These are phyloP conservation scores for Epistrophe grossulariae DNA, from an alignment of 2,888 invertebrate species.

Conservation along the genomic window DNA sequence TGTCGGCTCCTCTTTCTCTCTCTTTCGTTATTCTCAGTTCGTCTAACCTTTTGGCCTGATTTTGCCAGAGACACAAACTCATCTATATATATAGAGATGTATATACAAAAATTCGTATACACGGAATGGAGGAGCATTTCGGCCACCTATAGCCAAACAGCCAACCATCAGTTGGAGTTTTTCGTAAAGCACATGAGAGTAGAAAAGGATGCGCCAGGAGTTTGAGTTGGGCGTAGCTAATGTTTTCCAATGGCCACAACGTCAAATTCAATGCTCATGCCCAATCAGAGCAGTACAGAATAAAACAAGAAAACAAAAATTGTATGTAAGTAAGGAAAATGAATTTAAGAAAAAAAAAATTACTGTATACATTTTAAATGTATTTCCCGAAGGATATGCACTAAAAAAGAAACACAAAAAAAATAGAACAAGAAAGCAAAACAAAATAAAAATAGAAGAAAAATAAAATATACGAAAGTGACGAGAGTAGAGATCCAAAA, in stretches of 20 bases:
- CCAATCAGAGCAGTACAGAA: conserved; percentile 76
- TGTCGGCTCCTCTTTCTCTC: conserved; percentile 56
- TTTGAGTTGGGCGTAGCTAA: conserved; percentile 77
- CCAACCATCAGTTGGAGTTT: conserved; percentile 61
- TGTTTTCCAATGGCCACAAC: conserved; percentile 79
- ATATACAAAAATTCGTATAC: conserved; percentile 1
- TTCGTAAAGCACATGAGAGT: conserved; percentile 70
- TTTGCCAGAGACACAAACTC: conserved; percentile 41
- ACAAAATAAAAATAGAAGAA: conserved; percentile 33
- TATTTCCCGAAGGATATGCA: conserved; percentile 69
- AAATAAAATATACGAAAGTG: conserved; percentile 41
- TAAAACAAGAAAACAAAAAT: conserved; percentile 53
- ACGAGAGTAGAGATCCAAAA: conserved; percentile 21
- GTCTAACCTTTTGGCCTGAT: conserved; percentile 70
- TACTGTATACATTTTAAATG: conserved; percentile 41
- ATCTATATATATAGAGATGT: conserved; percentile 42
- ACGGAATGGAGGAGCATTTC: conserved; percentile 63
- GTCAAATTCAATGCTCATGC: conserved; percentile 79
- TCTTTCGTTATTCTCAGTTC: conserved; percentile 45
- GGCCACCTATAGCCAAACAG: conserved; percentile 40
- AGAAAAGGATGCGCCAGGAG: conserved; percentile 57
- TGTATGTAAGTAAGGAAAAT: conserved; percentile 27
- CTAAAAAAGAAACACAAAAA: conserved; percentile 38
- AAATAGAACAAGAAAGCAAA: conserved; percentile 36
- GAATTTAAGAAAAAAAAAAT: conserved; percentile 24